A percentile compares a stretch with the other conserved stretches of the same genome.
Conservation (phyloP, 2,113 vertebrate genomes). For the Erythrolamprus reginae region DNA sequence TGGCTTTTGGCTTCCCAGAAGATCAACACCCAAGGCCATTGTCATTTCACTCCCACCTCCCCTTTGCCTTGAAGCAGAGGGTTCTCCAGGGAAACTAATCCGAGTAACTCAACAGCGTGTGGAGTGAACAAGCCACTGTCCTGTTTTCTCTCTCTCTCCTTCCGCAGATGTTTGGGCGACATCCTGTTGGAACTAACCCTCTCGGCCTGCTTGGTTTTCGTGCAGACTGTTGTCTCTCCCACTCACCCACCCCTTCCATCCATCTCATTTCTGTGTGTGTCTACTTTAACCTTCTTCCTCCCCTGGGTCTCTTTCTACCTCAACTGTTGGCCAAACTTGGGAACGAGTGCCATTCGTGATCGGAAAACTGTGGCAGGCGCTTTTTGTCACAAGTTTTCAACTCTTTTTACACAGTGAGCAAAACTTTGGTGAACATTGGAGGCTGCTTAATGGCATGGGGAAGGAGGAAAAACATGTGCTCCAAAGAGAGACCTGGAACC, state of each 20-base stretch:
- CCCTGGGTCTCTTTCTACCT: background rate
- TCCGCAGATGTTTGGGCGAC: constrained; percentile 44
- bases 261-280: constrained; percentile 37
- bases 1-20: constrained; percentile 30
- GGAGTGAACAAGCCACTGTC: constrained; percentile 49
- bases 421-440: background rate
- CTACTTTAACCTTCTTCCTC: background rate
- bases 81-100: constrained; percentile 66
- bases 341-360: constrained; percentile 3
- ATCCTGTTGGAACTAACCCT: constrained; percentile 41
- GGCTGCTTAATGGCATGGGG: background rate
- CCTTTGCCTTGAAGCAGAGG: constrained; percentile 17
- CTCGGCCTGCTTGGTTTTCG: constrained; percentile 36
- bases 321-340: constrained; percentile 1
- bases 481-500: background rate
- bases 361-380: background rate
- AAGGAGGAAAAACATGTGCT: background rate
- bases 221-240: constrained; percentile 45
- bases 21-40: background rate
- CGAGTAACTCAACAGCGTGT: constrained; percentile 66
- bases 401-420: constrained; percentile 39
- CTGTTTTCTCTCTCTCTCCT: constrained; percentile 23
- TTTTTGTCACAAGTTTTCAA: background rate
- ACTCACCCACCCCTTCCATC: no score
- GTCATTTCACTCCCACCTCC: background rate